Conservation (phyloP, 2,113 vertebrate species). For the Platycercus adscitus region DNA sequence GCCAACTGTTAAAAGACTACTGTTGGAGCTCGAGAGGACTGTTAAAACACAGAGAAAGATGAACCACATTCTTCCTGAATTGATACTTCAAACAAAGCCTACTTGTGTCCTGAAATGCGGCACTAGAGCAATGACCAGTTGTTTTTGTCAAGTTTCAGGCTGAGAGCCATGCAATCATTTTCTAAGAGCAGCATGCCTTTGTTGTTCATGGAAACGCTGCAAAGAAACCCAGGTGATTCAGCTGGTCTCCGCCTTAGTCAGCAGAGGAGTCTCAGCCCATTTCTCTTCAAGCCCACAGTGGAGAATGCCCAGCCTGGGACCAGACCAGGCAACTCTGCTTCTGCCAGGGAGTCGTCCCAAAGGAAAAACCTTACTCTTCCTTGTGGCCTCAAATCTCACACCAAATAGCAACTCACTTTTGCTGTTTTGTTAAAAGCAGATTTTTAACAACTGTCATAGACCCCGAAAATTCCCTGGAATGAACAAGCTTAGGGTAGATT, state of each 20-base stretch:
- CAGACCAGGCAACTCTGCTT: background rate
- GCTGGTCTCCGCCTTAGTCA: background rate
- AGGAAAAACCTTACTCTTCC: background rate
- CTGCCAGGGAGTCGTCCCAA: background rate
- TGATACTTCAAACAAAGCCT: slow-evolving; percentile 19
- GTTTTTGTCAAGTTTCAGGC: background rate
- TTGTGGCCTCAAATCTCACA: background rate
- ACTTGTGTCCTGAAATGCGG: slow-evolving; percentile 23
- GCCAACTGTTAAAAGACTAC: slow-evolving; percentile 14
- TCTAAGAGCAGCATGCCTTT: background rate
- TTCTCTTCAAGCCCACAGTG: rapidly evolving
- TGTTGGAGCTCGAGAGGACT: background rate
- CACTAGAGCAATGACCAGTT: background rate
- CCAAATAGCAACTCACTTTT: background rate
- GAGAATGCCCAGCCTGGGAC: background rate
- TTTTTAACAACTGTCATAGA: background rate
- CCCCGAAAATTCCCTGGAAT: background rate
- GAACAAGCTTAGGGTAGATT: background rate
- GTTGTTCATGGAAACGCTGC: background rate
- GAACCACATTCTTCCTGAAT: background rate
- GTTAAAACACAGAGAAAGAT: slow-evolving; percentile 10
- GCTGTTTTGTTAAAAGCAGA: background rate
- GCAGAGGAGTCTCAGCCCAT: background rate
- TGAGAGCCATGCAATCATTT: background rate
- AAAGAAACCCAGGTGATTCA: background rate